Conservation (phyloP, 2,888 invertebrate genomes). For the Sclerodermus sp. region DNA sequence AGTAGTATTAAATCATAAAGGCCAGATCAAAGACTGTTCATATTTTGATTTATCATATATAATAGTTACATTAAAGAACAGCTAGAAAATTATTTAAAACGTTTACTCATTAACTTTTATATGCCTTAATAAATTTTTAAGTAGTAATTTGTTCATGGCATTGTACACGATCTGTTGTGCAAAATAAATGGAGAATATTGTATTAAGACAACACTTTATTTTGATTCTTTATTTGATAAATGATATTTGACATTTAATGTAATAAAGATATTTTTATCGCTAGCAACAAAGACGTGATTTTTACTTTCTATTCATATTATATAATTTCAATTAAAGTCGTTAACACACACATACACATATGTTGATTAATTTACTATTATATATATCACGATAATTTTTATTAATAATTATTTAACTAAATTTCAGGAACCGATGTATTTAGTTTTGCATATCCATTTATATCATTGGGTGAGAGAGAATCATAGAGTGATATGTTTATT, state of each 20-base stretch:
- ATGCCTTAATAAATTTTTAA: conserved; percentile 23
- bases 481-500: conserved; percentile 25
- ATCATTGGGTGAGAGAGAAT: conserved; percentile 12
- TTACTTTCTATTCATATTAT: too few species aligned
- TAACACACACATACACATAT: too few species aligned
- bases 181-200: conserved; percentile 35
- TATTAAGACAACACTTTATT: not conserved
- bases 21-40: conserved; percentile 16
- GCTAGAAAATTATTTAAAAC: conserved; percentile 21
- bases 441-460: conserved; percentile 2
- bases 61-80: conserved; percentile 14
- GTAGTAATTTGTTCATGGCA: conserved; percentile 33
- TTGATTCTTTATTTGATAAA: too few species aligned
- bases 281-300: too few species aligned
- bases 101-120: conserved; percentile 19
- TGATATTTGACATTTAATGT: too few species aligned
- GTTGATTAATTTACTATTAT: too few species aligned
- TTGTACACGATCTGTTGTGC: conserved; percentile 38
- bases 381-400: too few species aligned
- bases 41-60: conserved; percentile 19
- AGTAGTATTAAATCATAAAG: conserved; percentile 18
- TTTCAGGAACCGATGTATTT: not conserved
- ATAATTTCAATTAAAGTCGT: too few species aligned
- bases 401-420: too few species aligned
- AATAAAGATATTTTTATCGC: too few species aligned